A percentile compares a stretch with the other conserved stretches of the same genome.
These are phyloP conservation scores for Euphonia xanthogaster DNA, from an alignment of 2,797 vertebrate species.

Conservation along the genomic window DNA sequence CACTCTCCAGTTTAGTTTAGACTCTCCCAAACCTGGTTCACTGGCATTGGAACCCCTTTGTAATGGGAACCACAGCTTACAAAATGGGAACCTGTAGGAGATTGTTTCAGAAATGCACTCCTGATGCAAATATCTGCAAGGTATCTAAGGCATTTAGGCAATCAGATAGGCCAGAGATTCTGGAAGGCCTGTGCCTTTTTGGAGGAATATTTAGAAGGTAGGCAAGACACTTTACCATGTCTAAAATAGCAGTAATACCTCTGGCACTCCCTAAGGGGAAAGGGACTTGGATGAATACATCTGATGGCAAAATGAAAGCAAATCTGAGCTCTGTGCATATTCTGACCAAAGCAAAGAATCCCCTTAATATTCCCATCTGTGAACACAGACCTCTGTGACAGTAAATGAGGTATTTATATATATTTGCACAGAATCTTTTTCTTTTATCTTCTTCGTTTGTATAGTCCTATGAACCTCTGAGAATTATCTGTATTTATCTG, in stretches of 20 bases:
- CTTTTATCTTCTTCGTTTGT: conserved; percentile 70
- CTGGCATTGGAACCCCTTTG: background rate
- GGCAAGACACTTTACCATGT: background rate
- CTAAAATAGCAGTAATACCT: background rate
- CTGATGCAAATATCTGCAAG: background rate
- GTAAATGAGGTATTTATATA: conserved; percentile 48
- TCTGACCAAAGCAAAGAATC: conserved; percentile 31
- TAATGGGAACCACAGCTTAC: background rate
- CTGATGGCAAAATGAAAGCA: background rate
- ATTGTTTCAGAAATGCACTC: background rate
- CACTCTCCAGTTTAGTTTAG: background rate
- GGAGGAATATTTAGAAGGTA: background rate
- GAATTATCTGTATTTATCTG: conserved; percentile 59
- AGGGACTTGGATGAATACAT: background rate
- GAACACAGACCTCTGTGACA: conserved; percentile 51
- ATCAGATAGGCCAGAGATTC: background rate
- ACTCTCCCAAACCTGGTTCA: rapidly evolving
- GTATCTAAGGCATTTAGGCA: background rate
- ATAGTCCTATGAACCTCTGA: conserved; percentile 50
- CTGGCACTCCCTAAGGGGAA: background rate
- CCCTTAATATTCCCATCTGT: conserved; percentile 45
- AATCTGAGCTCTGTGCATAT: background rate
- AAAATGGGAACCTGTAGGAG: background rate
- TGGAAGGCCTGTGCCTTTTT: background rate
- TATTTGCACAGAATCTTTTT: conserved; percentile 43